Evolutionary conservation across 2,113 vertebrate genomes (phyloP), one percentile per base, ranked within the genome.

Genomic region (Vulpes vulpes): DNA sequence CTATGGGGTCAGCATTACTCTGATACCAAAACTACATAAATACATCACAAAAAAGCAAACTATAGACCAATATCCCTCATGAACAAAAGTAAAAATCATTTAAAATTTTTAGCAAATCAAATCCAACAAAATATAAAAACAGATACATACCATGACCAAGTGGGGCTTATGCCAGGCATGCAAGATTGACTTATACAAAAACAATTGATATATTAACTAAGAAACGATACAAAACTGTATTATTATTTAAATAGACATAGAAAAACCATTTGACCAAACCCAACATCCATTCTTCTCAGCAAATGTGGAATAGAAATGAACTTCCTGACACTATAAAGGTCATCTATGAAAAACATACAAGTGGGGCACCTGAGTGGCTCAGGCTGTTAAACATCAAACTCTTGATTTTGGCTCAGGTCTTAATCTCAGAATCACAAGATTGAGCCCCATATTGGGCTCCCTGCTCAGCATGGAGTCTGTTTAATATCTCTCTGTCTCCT

Each of bases 41-140:
- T 32, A 71, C 19, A n/a, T 83, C n/a, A 27, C 32, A 65, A 43
- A n/a, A 76, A 43, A 76, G 17, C 35, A 67, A 94, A 69, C 19
- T 69, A 84, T 14, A 57, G 49, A 25, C 25, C 19, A 89, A 43
- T 55, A 74, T 25, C 43, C 7, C 11, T 89, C 25, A 32, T 64
- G 19, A 74, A 74, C 14, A 32, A 17, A 43, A 25, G 83, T 64
- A 25, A 73, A 60, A 51, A 85, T 69, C 60, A 6, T 87, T 71
- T 43, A 20, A 92, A 64, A n/a, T 38, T 57, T 71, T 92, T 89
- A 89, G 74, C 32, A 96, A 67, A 32, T 67, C n/a, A 65, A 78
- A 83, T 69, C 7, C 35, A 92, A 64, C 17, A 92, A 15, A 95
- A 73, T 81, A 64, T 64, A 49, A 92, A 64, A 92, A 73, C 32